Evolutionary conservation across 2,888 invertebrate genomes (phyloP).

Genomic region (Gari tellinella): DNA sequence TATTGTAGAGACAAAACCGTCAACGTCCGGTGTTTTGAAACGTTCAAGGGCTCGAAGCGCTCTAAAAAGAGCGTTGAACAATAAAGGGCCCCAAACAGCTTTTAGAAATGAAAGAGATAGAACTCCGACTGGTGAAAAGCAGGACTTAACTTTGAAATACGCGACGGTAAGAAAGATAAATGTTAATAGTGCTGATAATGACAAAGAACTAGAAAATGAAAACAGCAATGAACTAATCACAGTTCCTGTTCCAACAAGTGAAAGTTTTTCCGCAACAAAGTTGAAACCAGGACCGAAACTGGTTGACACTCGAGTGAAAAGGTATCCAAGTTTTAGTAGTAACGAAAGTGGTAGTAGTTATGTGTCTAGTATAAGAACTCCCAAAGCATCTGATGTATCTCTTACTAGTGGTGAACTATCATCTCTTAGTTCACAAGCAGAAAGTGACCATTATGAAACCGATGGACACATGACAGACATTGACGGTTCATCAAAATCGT

Average conservation of each 20-base stretch:
- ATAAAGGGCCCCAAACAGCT: slow-evolving; percentile 30
- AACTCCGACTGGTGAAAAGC: slow-evolving; percentile 37
- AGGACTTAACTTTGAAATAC: slow-evolving; percentile 65
- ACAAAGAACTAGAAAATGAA: slow-evolving; percentile 1
- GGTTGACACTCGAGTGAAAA: slow-evolving; percentile 35
- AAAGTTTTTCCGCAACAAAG: slow-evolving; percentile 51
- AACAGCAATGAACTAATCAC: slow-evolving; percentile 21
- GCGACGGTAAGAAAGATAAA: slow-evolving; percentile 65
- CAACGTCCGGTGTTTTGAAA: slow-evolving; percentile 45
- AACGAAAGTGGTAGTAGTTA: slow-evolving; percentile 69
- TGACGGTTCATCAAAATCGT: slow-evolving; percentile 38
- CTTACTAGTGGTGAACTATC: slow-evolving; percentile 74
- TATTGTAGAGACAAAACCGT: slow-evolving; percentile 40
- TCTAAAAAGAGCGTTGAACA: slow-evolving; percentile 64
- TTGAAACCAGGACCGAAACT: slow-evolving; percentile 17
- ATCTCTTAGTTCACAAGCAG: slow-evolving; percentile 72
- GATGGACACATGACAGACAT: slow-evolving; percentile 60
- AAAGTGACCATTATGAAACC: slow-evolving; percentile 64
- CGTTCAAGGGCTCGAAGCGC: slow-evolving; percentile 68
- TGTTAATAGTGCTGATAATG: slow-evolving; percentile 22
- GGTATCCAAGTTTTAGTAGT: slow-evolving; percentile 70
- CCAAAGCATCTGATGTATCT: slow-evolving; percentile 61
- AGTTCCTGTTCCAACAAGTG: slow-evolving; percentile 51
- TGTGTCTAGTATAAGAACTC: slow-evolving; percentile 46
- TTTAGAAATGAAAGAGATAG: slow-evolving; percentile 20